Evolutionary conservation across 2,888 invertebrate genomes (phyloP).

Genomic region (Noctua janthe): DNA sequence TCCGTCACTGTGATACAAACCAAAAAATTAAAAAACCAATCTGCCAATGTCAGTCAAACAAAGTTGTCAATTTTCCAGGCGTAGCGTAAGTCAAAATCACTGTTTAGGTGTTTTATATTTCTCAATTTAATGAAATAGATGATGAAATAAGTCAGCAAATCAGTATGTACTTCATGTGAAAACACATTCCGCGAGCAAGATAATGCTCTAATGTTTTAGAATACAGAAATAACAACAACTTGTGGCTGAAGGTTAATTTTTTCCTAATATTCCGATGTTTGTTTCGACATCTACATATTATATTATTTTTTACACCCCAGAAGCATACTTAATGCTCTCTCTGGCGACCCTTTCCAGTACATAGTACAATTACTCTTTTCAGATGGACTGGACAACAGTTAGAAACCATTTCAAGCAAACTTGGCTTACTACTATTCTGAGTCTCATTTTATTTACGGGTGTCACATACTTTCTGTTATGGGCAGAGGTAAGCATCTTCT

Average conservation of each 20-base stretch:
- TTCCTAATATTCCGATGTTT: background rate
- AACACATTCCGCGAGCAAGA: background rate
- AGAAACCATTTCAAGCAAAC: slow-evolving; percentile 92
- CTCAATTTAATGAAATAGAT: slow-evolving; percentile 2
- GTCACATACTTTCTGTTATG: slow-evolving; percentile 94
- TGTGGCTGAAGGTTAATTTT: slow-evolving; percentile 23
- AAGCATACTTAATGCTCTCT: background rate
- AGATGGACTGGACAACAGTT: slow-evolving; percentile 84
- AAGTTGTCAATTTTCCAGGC: background rate
- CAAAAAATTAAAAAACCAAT: background rate
- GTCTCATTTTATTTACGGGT: slow-evolving; percentile 91
- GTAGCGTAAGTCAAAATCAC: background rate
- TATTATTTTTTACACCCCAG: background rate
- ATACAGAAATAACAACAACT: background rate
- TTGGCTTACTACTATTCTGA: slow-evolving; percentile 94
- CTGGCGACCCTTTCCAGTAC: background rate
- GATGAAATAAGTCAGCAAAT: background rate
- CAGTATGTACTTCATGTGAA: background rate
- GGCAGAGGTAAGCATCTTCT: slow-evolving; percentile 93
- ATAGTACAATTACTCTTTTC: slow-evolving; percentile 29
- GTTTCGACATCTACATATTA: background rate
- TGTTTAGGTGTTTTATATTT: background rate
- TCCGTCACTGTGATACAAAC: too few species aligned
- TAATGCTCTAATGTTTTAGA: background rate
- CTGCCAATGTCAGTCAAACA: slow-evolving; percentile 11